Evolutionary conservation across 2,113 vertebrate species (phyloP), one percentile per base, ranked within the genome.

Genomic region (Eonycteris spelaea): DNA sequence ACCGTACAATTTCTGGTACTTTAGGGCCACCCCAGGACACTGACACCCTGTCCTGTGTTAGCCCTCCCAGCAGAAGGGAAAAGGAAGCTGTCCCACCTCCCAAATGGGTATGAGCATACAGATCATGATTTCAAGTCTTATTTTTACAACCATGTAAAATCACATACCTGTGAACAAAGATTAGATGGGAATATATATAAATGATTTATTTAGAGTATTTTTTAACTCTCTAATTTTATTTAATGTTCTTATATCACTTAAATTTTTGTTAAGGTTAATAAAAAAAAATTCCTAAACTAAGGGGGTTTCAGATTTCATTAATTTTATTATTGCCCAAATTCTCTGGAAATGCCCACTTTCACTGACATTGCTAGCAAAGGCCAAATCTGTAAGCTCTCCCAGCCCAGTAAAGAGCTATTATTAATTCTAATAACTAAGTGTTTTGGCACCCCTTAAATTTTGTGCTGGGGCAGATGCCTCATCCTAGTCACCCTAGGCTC

Each of bases 91-190:
- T 22, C 5, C 33, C 7, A 14, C 9, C 6, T 43, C 22, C 24
- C 38, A 38, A 5, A 30, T 11, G 30, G 30, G 7, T 8, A 14
- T n/a, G 5, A n/a, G 11, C 28, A 61, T 33, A 38, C 0, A 6
- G 71, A 22, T 2, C 0, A 1, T 21, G 26, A 16, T 16, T 1
- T 14, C 19, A 38, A 19, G 30, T 30, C 45, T 30, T 51, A 1
- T 51, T 19, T 40, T n/a, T 3, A 21, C 16, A 38, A 21, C 24
- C 21, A 0, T 6, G 24, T 65, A 61, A 71, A 63, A 35, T 12
- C 40, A 21, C 1, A 6, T 9, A 33, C 11, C 6, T 35, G 4
- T 30, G 30, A 38, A 30, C 7, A 51, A 14, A 26, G 70, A 6
- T 33, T 30, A 70, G 24, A 43, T 67, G 19, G 51, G 2, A 48